Evolutionary conservation across 2,797 vertebrate species (phyloP).

Genomic region (Anabas testudineus): DNA sequence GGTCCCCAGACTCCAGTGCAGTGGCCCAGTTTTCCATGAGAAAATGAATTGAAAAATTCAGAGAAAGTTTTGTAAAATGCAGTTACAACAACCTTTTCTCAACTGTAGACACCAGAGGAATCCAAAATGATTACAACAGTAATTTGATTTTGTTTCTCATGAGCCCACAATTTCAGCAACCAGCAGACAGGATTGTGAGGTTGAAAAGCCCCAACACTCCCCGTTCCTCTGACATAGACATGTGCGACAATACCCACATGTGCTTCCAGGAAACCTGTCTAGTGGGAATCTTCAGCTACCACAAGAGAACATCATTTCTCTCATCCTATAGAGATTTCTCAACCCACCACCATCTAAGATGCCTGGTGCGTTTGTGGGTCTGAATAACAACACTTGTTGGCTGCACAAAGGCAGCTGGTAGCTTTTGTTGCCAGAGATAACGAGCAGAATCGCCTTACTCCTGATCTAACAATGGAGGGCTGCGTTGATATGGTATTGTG

Average conservation of each 20-base stretch:
- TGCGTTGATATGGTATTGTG: conserved; percentile 41
- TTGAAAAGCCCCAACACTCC: conserved; percentile 21
- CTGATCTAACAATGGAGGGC: conserved; percentile 55
- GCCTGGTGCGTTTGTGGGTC: conserved; percentile 54
- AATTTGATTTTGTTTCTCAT: neutral
- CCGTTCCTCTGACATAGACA: conserved; percentile 18
- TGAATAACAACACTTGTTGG: conserved; percentile 66
- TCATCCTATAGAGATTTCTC: conserved; percentile 18
- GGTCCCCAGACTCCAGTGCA: neutral
- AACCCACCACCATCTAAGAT: conserved; percentile 14
- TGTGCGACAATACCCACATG: conserved; percentile 21
- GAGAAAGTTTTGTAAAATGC: conserved; percentile 8
- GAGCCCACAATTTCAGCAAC: neutral
- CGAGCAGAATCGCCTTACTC: conserved; percentile 64
- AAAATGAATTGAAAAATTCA: neutral
- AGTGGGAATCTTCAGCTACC: conserved; percentile 4
- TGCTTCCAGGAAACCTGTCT: conserved; percentile 12
- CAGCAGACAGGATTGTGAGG: neutral
- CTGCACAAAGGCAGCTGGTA: conserved; percentile 64
- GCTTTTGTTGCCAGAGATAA: conserved; percentile 69
- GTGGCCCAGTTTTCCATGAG: neutral
- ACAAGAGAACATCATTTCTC: conserved; percentile 19
- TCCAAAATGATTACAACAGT: conserved; percentile 13
- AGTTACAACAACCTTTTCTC: conserved; percentile 1
- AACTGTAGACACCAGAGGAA: conserved; percentile 5